Conservation (phyloP, 2,888 invertebrate genomes). For the Trichopoda pennipes region DNA sequence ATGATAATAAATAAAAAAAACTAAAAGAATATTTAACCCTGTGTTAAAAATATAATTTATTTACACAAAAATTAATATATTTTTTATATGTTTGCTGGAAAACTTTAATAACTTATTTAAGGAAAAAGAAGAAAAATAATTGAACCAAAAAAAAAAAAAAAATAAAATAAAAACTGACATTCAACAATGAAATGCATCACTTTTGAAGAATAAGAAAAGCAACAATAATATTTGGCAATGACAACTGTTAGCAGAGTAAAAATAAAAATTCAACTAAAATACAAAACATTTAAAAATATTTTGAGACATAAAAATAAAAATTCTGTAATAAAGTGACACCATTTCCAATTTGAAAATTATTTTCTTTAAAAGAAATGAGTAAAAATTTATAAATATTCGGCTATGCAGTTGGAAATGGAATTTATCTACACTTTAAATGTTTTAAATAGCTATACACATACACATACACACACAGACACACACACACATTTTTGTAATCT, state of each 20-base stretch:
- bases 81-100: not conserved
- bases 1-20: not conserved
- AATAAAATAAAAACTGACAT: not conserved
- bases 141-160: not conserved
- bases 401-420: conserved; percentile 14
- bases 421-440: not conserved
- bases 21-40: not conserved
- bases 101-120: not conserved
- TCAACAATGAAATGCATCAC: conserved; percentile 51
- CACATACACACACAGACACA: not conserved
- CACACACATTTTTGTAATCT: not conserved
- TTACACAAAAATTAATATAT: conserved; percentile 1
- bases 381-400: not conserved
- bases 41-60: conserved; percentile 5
- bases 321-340: conserved; percentile 18
- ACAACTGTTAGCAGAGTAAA: conserved; percentile 38
- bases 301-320: conserved; percentile 39
- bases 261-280: conserved; percentile 30
- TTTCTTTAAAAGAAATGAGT: not conserved
- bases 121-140: not conserved
- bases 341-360: conserved; percentile 29
- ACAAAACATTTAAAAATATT: conserved; percentile 29
- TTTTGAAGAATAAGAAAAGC: conserved; percentile 50
- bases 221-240: conserved; percentile 51
- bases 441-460: not conserved